These are phyloP conservation scores for Calidris pygmaea DNA, from an alignment of 2,113 vertebrate species.

Conservation along the genomic window DNA sequence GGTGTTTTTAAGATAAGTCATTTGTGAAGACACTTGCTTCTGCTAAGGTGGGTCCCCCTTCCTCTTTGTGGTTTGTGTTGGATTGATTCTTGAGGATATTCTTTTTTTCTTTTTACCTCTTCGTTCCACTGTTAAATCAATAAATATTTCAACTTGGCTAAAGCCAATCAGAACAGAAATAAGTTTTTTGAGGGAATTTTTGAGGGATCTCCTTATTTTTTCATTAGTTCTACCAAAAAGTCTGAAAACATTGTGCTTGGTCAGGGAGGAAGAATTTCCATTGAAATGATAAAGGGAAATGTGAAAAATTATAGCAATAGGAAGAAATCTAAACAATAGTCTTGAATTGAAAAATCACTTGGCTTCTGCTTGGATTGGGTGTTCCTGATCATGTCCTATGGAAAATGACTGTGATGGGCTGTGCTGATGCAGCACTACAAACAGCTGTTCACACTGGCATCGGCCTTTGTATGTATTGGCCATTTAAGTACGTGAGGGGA, in stretches of 20 bases:
- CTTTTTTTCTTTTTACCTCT: neutral
- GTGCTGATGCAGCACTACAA: neutral
- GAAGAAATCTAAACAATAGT: neutral
- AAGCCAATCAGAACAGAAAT: neutral
- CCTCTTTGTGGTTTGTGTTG: neutral
- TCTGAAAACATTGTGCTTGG: neutral
- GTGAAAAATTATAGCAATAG: neutral
- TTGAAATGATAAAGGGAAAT: neutral
- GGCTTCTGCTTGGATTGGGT: neutral
- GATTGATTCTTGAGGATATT: neutral
- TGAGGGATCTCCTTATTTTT: neutral
- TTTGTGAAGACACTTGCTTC: neutral
- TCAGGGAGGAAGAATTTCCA: neutral
- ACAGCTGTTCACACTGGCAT: neutral
- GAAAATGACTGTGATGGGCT: neutral
- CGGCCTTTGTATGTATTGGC: neutral
- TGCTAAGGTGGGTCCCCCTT: neutral
- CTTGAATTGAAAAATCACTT: neutral
- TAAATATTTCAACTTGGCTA: neutral
- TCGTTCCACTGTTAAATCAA: neutral
- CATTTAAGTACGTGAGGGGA: neutral
- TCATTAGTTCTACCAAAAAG: neutral
- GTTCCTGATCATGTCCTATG: neutral
- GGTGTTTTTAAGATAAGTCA: neutral
- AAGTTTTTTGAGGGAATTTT: neutral